Base-by-base conservation (phyloP, 2,113 vertebrate species). In the Tauraco erythrolophus region DNA sequence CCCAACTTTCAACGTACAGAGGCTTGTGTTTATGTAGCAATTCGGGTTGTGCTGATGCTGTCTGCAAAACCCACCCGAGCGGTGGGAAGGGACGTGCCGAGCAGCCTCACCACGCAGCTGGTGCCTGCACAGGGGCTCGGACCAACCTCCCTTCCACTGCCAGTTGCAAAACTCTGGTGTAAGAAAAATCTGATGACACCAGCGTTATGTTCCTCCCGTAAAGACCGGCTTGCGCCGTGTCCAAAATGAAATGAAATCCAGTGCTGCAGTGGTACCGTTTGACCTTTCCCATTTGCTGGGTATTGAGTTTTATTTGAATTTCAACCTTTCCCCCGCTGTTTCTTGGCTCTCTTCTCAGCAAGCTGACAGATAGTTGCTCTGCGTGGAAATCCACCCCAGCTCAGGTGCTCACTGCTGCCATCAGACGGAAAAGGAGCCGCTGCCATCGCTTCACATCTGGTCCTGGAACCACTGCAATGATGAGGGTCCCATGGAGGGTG, bases 271-370 rank as follows among this genome's bases (percentile, higher is more conserved):
- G 60, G 54, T 37, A 53, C 72, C 11, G 27, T 22, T 37, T 77
- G 82, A 72, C 89, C 92, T 72, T 54, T 90, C 80, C 50, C 39
- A 11, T 74, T 94, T 71, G 74, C 84, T 71, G 61, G 61, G 53
- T 43, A 45, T 82, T 82, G 92, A 79, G 37, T 84, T 95, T 82
- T 74, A 75, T 82, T 88, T 48, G 43, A 60, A 54, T 95, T 75
- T 93, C 83, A 84, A 50, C 91, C 66, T 78, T 87, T 69, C 17
- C n/a, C 80, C 54, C 2, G 1, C 25, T 5, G 8, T 61, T 51
- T 51, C 75, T 43, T 78, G 87, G 86, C 69, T 51, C 17, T 30
- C 5, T 68, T 54, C 75, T n/a, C 65, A 19, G 54, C 53, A 4
- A 27, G 25, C 48, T 56, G 78, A 39, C 9, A 53, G 91, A 23